A percentile compares a stretch with the other conserved stretches of the same genome.
Evolutionary conservation across 2,113 vertebrate species (phyloP).

Genomic region (Osmerus mordax): DNA sequence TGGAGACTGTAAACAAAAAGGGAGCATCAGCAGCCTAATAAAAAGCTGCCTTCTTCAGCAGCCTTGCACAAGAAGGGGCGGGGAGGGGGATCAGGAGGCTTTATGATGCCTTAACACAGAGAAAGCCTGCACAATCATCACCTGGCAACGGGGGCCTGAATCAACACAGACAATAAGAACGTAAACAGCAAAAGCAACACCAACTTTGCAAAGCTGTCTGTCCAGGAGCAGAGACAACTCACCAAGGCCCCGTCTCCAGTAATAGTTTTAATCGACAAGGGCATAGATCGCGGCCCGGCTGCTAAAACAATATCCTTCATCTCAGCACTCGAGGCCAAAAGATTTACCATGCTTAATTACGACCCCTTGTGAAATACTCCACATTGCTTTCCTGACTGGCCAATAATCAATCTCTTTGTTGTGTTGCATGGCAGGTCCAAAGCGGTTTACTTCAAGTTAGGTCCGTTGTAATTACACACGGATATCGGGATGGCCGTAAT

Average conservation of each 20-base stretch:
- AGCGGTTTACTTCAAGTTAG: neutral
- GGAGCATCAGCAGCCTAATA: neutral
- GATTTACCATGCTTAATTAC: slow-evolving; percentile 22
- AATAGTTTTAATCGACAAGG: slow-evolving; percentile 32
- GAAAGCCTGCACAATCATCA: neutral
- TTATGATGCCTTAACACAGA: neutral
- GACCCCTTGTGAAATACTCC: slow-evolving; percentile 18
- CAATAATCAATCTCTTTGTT: slow-evolving; percentile 28
- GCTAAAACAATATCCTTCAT: slow-evolving; percentile 31
- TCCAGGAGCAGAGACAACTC: slow-evolving; percentile 9
- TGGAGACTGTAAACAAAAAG: neutral
- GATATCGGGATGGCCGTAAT: slow-evolving; percentile 24
- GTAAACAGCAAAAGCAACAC: slow-evolving; percentile 17
- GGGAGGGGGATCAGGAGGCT: neutral
- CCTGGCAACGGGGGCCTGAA: neutral
- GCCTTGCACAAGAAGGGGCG: neutral
- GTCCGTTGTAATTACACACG: slow-evolving; percentile 5
- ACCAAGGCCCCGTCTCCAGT: slow-evolving; percentile 14
- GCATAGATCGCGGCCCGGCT: slow-evolving; percentile 23
- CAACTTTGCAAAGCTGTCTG: neutral
- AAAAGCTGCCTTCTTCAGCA: neutral
- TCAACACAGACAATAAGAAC: slow-evolving; percentile 4
- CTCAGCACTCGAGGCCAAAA: slow-evolving; percentile 13
- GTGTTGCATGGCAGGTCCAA: neutral
- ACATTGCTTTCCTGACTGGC: slow-evolving; percentile 28